phyloP scores from a whole-genome alignment of 2,888 invertebrate species.

The Norana najaformis region DNA sequence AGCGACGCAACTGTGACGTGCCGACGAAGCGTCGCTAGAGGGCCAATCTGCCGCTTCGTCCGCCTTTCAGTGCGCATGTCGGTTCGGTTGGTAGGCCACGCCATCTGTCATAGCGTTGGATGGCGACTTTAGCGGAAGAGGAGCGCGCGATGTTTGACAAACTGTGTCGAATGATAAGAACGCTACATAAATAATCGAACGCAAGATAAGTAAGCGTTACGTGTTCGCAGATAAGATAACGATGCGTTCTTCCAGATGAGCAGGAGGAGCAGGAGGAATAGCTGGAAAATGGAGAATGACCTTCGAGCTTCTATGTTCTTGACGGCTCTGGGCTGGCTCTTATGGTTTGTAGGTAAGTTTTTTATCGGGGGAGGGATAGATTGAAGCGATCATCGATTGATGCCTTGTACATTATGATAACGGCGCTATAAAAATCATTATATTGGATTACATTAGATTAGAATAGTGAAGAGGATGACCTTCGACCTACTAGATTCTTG shows the following conservation, averaged over 20 bases:
- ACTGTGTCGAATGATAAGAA: not conserved
- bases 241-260: not conserved
- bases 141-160: not conserved
- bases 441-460: too few relatives aligned
- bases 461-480: too few relatives aligned
- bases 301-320: not conserved
- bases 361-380: too few relatives aligned
- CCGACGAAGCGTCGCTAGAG: not conserved
- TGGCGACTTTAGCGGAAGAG: not conserved
- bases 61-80: not conserved
- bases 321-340: slow-evolving; percentile 5
- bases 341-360: not conserved
- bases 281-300: not conserved
- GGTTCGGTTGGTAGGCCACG: not conserved
- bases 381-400: too few relatives aligned
- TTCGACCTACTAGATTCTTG: too few relatives aligned
- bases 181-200: not conserved
- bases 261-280: not conserved
- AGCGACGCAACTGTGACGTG: not conserved
- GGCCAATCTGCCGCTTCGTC: not conserved
- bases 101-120: not conserved
- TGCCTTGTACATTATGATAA: too few relatives aligned
- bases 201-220: not conserved
- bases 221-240: not conserved
- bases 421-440: too few relatives aligned